Evolutionary conservation across 2,888 invertebrate genomes (phyloP).

Genomic region (Phytoseiulus persimilis): DNA sequence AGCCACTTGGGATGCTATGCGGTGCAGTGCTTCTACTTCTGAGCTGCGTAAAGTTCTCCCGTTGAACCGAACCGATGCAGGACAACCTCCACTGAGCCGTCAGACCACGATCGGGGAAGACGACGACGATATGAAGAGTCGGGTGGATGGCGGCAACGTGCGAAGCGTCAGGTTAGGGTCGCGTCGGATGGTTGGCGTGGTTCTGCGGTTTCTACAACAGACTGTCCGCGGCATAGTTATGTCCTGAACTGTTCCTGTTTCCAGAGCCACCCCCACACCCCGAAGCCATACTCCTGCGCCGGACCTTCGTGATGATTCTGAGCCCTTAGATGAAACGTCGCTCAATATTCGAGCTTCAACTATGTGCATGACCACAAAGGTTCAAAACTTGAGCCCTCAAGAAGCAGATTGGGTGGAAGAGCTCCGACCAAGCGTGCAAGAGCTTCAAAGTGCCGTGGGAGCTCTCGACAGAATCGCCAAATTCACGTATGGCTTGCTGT

Average conservation of each 20-base stretch:
- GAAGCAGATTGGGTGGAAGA: constrained; percentile 62
- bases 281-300: constrained; percentile 15
- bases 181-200: too few species aligned
- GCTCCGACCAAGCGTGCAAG: constrained; percentile 67
- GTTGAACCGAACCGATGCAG: constrained; percentile 21
- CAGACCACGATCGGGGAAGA: constrained; percentile 24
- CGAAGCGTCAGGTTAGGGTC: background rate
- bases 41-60: constrained; percentile 32
- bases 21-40: constrained; percentile 16
- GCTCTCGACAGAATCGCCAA: constrained; percentile 57
- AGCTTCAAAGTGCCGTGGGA: constrained; percentile 69
- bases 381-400: constrained; percentile 59
- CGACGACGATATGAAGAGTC: background rate
- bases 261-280: constrained; percentile 14
- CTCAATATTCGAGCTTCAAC: constrained; percentile 77
- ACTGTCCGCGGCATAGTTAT: too few species aligned
- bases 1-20: constrained; percentile 19
- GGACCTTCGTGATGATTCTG: constrained; percentile 39
- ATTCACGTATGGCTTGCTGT: constrained; percentile 47
- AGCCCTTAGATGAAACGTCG: constrained; percentile 62
- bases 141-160: background rate
- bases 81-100: constrained; percentile 28
- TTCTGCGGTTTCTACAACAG: too few species aligned
- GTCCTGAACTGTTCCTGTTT: too few species aligned
- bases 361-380: constrained; percentile 73